Evolutionary conservation across 2,888 invertebrate species (phyloP).

Genomic region (Poecilobothrus nobilitatus): DNA sequence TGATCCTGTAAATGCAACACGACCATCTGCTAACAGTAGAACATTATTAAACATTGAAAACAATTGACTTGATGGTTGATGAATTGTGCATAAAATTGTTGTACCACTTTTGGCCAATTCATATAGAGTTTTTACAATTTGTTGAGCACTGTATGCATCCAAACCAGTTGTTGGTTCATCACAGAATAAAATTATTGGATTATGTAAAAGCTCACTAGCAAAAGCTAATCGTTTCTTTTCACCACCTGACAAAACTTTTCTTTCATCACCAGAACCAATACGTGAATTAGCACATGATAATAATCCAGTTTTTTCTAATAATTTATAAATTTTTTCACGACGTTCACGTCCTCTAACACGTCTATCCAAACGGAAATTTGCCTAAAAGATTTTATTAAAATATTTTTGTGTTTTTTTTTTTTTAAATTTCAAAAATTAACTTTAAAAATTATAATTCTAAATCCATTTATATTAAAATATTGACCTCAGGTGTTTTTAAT

Average conservation of each 20-base stretch:
- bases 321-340: conserved; percentile 56
- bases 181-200: conserved; percentile 85
- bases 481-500: no score
- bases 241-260: conserved; percentile 83
- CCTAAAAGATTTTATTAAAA: conserved; percentile 48
- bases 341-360: conserved; percentile 54
- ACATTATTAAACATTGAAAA: conserved; percentile 74
- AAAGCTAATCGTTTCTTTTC: conserved; percentile 88
- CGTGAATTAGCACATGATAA: conserved; percentile 60
- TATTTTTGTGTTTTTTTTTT: background rate
- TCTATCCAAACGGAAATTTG: conserved; percentile 69
- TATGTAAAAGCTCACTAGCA: conserved; percentile 80
- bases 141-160: conserved; percentile 87
- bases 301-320: conserved; percentile 64
- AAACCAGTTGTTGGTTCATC: conserved; percentile 94
- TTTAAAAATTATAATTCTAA: no score
- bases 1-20: conserved; percentile 75
- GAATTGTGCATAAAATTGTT: conserved; percentile 86
- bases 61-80: conserved; percentile 84
- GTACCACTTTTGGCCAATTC: conserved; percentile 65
- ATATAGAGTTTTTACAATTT: conserved; percentile 63
- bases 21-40: conserved; percentile 76
- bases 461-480: no score
- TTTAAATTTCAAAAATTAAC: background rate
- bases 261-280: conserved; percentile 67